phyloP scores from a whole-genome alignment of 2,113 vertebrate species.

The Pseudopipra pipra region DNA sequence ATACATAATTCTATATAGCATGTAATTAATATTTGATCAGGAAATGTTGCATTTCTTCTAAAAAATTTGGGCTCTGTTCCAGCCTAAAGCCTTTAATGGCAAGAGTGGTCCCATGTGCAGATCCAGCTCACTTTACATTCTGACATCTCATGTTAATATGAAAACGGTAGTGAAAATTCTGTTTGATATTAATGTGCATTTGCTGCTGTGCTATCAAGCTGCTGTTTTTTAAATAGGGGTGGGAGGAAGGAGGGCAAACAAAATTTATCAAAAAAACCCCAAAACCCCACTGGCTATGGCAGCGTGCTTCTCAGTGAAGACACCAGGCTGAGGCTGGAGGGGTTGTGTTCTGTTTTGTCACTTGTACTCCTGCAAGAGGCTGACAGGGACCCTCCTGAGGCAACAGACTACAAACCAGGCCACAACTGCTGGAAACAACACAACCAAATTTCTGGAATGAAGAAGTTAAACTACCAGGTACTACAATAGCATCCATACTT shows the following conservation, averaged over 20 bases:
- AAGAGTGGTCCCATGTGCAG: conserved; percentile 40
- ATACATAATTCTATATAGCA: conserved; percentile 49
- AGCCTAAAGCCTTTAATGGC: conserved; percentile 52
- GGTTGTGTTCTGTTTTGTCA: background rate
- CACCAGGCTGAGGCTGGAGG: background rate
- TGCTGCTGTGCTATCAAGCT: conserved; percentile 21
- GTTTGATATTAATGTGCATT: conserved; percentile 45
- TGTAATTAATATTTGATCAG: conserved; percentile 58
- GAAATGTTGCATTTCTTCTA: conserved; percentile 49
- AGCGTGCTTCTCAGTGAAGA: background rate
- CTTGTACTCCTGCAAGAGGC: background rate
- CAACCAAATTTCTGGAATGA: background rate
- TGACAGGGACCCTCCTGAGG: background rate
- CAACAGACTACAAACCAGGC: background rate
- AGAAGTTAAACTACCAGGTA: background rate
- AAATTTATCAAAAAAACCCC: background rate
- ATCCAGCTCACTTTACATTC: conserved; percentile 5
- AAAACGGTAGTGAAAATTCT: conserved; percentile 44
- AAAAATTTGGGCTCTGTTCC: conserved; percentile 17
- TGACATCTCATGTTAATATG: conserved; percentile 3
- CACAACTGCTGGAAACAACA: background rate
- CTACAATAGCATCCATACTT: background rate
- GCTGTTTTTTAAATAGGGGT: conserved; percentile 12
- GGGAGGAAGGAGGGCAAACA: background rate
- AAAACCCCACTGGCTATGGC: background rate